Conservation (phyloP, 2,888 invertebrate genomes). For the Idaea aversata region DNA sequence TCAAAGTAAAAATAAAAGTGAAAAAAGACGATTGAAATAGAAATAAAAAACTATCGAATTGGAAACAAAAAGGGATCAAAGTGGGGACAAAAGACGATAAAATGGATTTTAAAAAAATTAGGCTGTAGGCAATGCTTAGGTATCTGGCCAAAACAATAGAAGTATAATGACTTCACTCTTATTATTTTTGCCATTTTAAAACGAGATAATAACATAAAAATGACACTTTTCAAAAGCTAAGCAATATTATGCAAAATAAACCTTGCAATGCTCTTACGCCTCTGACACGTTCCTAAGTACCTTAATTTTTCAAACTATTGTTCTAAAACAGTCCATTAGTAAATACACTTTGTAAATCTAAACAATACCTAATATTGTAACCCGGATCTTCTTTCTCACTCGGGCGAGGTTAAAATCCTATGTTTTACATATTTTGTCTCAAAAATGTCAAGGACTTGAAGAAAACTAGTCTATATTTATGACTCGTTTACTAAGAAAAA, state of each 20-base stretch:
- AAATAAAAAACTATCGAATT: no score
- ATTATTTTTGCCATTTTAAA: no score
- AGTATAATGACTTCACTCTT: no score
- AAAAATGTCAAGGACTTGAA: background rate
- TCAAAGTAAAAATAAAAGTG: no score
- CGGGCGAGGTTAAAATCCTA: background rate
- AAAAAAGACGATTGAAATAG: no score
- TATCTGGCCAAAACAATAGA: no score
- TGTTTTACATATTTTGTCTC: background rate
- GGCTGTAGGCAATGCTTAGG: no score
- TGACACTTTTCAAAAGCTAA: background rate
- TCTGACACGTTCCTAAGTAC: background rate
- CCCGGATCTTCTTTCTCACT: background rate
- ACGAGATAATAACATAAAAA: no score
- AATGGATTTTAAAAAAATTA: no score
- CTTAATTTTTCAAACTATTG: background rate
- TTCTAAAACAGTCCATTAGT: background rate
- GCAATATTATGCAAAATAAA: background rate
- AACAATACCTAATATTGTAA: background rate
- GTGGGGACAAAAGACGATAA: no score
- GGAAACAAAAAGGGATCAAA: no score
- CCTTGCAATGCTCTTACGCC: background rate
- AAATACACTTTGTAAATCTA: background rate
- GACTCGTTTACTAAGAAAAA: background rate
- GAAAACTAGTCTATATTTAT: background rate